Base-by-base conservation (phyloP, 1,140 invertebrate species). In the Drosophila ogumai region DNA sequence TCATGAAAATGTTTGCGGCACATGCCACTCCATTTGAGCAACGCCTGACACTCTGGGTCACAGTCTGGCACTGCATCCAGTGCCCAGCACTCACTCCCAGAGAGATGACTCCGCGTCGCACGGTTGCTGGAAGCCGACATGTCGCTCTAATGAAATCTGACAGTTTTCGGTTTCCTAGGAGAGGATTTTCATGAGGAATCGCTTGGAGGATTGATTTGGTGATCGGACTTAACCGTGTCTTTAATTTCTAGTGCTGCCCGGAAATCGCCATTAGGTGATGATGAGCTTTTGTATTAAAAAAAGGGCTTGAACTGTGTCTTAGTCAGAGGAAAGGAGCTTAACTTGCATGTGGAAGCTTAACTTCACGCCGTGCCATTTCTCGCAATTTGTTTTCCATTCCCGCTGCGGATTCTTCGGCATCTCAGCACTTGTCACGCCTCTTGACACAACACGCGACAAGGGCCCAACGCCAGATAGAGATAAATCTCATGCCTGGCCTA, bases 1-100 rank as follows among this genome's bases (percentile, higher is more conserved):
- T 90, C 85, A 90, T 79, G 72, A 81, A 88, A 75, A 73, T 90
- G 86, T 86, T 90, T 81, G 81, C 86, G 86, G 85, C 85, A 81
- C 86, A 90, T 85, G 85, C 78, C 85, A 90, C 81, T 90, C 81
- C 57, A 85, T 60, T 85, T 88, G 77, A 81, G 61, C 50, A 49
- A 49, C 66, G 72, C 66, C 61, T 72, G 68, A 56, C 52, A 41
- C 52, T 36, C 44, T 66, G 59, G 57, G 59, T 57, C 69, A 74
- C 44, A 57, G 40, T 44, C 25, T 28, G 22, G 3, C 28, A 32
- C 40, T 34, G 50, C 46, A 22, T 44, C 7, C 46, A 55, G 31
- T 43, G 12, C 40, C 22, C 60, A 31, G 61, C 64, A 54, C 61
- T 34, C 50, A 40, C 34, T 59, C 63, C 61, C 64, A 47, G 64